Conservation (phyloP, 2,888 invertebrate species). For the Mechanitis mazaeus region DNA sequence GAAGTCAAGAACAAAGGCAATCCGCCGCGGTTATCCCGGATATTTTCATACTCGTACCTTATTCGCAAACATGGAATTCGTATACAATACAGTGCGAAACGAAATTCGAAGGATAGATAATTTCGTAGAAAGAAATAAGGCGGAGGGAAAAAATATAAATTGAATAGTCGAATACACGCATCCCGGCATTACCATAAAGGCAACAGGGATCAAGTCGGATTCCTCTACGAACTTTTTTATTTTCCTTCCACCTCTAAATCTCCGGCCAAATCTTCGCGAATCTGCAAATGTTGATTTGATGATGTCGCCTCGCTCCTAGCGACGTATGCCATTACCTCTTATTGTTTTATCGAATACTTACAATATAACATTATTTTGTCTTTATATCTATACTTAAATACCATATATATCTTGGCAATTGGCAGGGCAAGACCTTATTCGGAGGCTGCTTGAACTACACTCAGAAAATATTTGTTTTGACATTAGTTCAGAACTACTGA, state of each 20-base stretch:
- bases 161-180: constrained; percentile 77
- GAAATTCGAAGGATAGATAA: constrained; percentile 76
- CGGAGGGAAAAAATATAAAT: constrained; percentile 75
- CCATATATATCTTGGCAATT: no score
- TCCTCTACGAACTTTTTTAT: constrained; percentile 77
- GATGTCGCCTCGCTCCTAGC: constrained; percentile 47
- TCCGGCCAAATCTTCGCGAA: constrained; percentile 74
- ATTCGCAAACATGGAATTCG: constrained; percentile 72
- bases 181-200: constrained; percentile 76
- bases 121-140: constrained; percentile 74
- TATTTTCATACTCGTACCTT: constrained; percentile 66
- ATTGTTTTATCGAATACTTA: constrained; percentile 4
- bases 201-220: constrained; percentile 75
- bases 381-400: neutral
- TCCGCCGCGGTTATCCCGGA: constrained; percentile 72
- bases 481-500: no score
- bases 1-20: constrained; percentile 74
- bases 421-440: no score
- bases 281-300: constrained; percentile 78
- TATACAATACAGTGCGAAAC: constrained; percentile 76
- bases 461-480: no score
- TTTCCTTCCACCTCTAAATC: constrained; percentile 77
- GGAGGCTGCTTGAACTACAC: no score
- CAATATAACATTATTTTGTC: neutral
- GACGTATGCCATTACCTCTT: constrained; percentile 16